A percentile compares a stretch with the other conserved stretches of the same genome.
These are phyloP conservation scores for Apodemia zela DNA, from an alignment of 2,888 invertebrate species.

Conservation along the genomic window DNA sequence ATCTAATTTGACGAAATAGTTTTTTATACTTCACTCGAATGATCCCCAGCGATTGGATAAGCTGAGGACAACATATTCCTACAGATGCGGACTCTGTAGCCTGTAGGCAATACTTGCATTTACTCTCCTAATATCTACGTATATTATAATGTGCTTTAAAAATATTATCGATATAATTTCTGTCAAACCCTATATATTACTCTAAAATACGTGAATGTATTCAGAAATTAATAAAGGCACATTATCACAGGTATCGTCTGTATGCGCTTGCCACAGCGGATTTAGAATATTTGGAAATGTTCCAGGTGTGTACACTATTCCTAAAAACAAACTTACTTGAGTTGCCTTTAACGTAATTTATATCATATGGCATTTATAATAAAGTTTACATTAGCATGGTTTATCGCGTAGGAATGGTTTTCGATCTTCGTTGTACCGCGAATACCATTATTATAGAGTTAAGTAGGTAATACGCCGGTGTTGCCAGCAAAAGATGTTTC, in stretches of 20 bases:
- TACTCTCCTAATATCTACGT: too few relatives aligned
- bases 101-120: too few relatives aligned
- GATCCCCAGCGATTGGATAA: too few relatives aligned
- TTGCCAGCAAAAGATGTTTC: slow-evolving; percentile 30
- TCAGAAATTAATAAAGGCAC: slow-evolving; percentile 38
- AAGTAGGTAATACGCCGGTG: slow-evolving; percentile 34
- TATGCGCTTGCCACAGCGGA: slow-evolving; percentile 33
- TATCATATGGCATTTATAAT: neutral
- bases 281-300: slow-evolving; percentile 37
- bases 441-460: slow-evolving; percentile 33
- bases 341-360: neutral
- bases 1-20: too few relatives aligned
- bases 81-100: too few relatives aligned
- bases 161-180: slow-evolving; percentile 4
- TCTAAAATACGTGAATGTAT: slow-evolving; percentile 27
- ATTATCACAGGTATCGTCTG: slow-evolving; percentile 31
- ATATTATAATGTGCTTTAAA: neutral
- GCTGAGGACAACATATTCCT: too few relatives aligned
- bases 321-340: slow-evolving; percentile 18
- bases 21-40: too few relatives aligned
- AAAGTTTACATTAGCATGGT: neutral
- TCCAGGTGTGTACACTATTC: slow-evolving; percentile 33
- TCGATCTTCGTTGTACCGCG: slow-evolving; percentile 25
- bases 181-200: neutral
- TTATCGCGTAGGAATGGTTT: neutral